Conservation (phyloP, 2,113 vertebrate genomes). For the Noturus placidus region DNA sequence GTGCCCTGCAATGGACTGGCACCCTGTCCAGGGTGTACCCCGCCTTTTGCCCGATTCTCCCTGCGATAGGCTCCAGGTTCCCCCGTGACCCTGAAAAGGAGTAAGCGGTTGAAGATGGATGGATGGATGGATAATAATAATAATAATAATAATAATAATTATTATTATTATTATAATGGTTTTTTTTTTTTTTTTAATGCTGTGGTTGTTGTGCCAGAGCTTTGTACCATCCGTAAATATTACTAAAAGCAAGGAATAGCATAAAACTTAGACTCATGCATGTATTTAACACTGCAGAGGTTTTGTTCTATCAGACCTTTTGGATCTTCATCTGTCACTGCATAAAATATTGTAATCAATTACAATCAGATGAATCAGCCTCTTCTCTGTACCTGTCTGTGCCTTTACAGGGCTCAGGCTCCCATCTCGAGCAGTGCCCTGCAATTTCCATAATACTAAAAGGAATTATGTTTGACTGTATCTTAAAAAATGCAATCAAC, state of each 20-base stretch:
- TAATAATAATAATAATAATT: too few species aligned
- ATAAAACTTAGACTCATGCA: not conserved
- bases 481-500: conserved; percentile 29
- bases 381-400: not conserved
- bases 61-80: too few species aligned
- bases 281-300: not conserved
- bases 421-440: not conserved
- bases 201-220: not conserved
- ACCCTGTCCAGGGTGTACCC: too few species aligned
- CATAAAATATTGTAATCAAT: conserved; percentile 31
- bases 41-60: too few species aligned
- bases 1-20: too few species aligned
- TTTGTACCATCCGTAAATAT: not conserved
- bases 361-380: conserved; percentile 34
- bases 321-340: conserved; percentile 5
- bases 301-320: conserved; percentile 17
- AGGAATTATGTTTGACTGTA: conserved; percentile 28
- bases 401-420: not conserved
- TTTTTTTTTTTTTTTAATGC: not conserved
- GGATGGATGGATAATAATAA: too few species aligned
- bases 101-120: too few species aligned
- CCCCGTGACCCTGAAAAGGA: too few species aligned
- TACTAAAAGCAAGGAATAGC: not conserved
- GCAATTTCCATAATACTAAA: conserved; percentile 35
- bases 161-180: too few species aligned